A percentile compares a stretch with the other conserved stretches of the same genome.
These are phyloP conservation scores for Diplodus sargus DNA, from an alignment of 2,797 vertebrate genomes.

Conservation along the genomic window DNA sequence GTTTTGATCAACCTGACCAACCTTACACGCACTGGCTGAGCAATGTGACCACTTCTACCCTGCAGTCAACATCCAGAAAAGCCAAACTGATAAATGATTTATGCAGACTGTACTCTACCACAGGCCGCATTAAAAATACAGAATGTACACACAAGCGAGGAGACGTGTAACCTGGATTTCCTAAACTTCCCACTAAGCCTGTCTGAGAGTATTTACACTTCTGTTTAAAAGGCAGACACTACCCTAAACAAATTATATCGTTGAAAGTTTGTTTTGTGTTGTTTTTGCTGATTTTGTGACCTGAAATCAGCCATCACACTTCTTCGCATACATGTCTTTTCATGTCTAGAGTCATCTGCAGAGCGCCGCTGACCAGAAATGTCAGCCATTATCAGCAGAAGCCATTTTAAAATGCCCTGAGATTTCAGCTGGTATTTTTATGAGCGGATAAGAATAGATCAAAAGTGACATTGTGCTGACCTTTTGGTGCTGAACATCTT, in stretches of 20 bases:
- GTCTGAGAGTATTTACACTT: constrained; percentile 25
- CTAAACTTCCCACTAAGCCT: constrained; percentile 8
- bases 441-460: constrained; percentile 60
- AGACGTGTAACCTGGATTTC: constrained; percentile 24
- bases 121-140: constrained; percentile 71
- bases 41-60: constrained; percentile 41
- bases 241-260: too few species aligned
- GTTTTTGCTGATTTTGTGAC: constrained; percentile 10
- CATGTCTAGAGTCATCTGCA: constrained; percentile 18
- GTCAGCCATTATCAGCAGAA: constrained; percentile 62
- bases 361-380: constrained; percentile 54
- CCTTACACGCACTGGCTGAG: not conserved
- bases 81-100: constrained; percentile 61
- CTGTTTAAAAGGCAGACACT: not conserved
- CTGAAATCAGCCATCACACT: constrained; percentile 36
- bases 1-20: constrained; percentile 22
- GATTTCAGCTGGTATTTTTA: constrained; percentile 32
- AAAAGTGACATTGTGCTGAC: constrained; percentile 80
- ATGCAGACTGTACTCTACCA: constrained; percentile 47
- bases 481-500: constrained; percentile 90
- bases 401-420: constrained; percentile 54
- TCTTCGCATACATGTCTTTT: constrained; percentile 14
- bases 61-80: constrained; percentile 53
- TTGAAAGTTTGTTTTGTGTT: not conserved
- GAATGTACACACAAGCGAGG: constrained; percentile 49